A percentile compares a stretch with the other conserved stretches of the same genome.
Conservation (phyloP, 2,113 vertebrate genomes). For the Setophaga kirtlandii region DNA sequence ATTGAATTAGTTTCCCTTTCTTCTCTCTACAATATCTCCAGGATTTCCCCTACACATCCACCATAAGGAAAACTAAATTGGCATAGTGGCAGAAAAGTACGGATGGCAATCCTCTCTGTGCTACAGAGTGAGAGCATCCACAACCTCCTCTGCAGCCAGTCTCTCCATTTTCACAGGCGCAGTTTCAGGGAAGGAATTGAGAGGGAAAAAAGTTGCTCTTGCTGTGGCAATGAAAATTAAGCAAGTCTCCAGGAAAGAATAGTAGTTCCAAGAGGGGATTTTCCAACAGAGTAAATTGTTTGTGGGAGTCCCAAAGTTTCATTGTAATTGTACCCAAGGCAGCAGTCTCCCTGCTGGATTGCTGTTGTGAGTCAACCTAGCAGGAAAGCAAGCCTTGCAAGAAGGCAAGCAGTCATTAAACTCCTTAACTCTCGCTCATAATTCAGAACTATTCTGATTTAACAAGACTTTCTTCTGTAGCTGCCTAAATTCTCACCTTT, state of each 20-base stretch:
- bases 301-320: conserved; percentile 61
- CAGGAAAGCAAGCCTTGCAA: conserved; percentile 39
- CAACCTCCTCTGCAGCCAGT: conserved; percentile 12
- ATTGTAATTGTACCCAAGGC: conserved; percentile 53
- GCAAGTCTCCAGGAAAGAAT: conserved; percentile 40
- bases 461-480: conserved; percentile 7
- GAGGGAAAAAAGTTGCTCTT: background rate
- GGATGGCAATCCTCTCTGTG: background rate
- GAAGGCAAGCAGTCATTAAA: conserved; percentile 66
- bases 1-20: background rate
- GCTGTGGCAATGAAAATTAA: conserved; percentile 69
- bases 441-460: conserved; percentile 12
- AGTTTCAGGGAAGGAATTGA: background rate
- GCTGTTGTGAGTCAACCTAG: conserved; percentile 63
- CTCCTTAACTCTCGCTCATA: background rate
- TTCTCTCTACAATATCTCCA: background rate
- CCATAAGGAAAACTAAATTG: background rate
- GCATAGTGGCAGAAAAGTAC: background rate
- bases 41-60: background rate
- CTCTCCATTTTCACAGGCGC: background rate
- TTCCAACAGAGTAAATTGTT: conserved; percentile 74
- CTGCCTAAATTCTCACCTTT: conserved; percentile 33
- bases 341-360: conserved; percentile 56
- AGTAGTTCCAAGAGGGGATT: conserved; percentile 51
- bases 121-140: conserved; percentile 46